These are phyloP conservation scores for Himalopsyche anomala DNA, from an alignment of 2,888 invertebrate species.

Conservation along the genomic window DNA sequence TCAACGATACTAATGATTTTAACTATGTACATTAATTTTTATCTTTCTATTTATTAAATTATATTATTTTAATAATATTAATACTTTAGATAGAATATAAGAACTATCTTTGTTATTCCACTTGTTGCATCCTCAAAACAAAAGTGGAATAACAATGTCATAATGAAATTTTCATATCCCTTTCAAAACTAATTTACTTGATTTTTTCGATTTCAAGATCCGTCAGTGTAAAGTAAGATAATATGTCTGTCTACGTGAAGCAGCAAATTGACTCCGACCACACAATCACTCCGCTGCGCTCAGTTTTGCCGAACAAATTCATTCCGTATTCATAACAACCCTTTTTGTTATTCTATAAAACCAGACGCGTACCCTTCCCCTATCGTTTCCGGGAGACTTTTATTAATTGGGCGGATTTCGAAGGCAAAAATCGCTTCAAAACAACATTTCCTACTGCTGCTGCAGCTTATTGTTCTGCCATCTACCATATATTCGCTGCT, in stretches of 20 bases:
- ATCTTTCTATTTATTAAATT: too few species aligned
- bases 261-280: constrained; percentile 48
- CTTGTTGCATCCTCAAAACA: too few species aligned
- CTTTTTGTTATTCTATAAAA: constrained; percentile 46
- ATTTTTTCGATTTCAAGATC: not conserved
- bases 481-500: not conserved
- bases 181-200: too few species aligned
- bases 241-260: constrained; percentile 8
- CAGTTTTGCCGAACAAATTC: constrained; percentile 39
- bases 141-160: too few species aligned
- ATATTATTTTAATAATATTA: too few species aligned
- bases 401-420: constrained; percentile 39
- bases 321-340: constrained; percentile 52
- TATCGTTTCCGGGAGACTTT: constrained; percentile 34
- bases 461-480: constrained; percentile 16
- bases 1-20: too few species aligned
- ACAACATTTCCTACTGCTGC: constrained; percentile 30
- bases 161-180: too few species aligned
- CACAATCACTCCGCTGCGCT: constrained; percentile 45
- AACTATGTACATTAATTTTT: too few species aligned
- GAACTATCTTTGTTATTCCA: too few species aligned
- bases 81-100: too few species aligned
- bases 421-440: constrained; percentile 26
- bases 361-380: constrained; percentile 30
- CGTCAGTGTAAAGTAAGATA: not conserved